These are phyloP conservation scores for Zosterops pallidus DNA, from an alignment of 2,113 vertebrate genomes.

Conservation along the genomic window DNA sequence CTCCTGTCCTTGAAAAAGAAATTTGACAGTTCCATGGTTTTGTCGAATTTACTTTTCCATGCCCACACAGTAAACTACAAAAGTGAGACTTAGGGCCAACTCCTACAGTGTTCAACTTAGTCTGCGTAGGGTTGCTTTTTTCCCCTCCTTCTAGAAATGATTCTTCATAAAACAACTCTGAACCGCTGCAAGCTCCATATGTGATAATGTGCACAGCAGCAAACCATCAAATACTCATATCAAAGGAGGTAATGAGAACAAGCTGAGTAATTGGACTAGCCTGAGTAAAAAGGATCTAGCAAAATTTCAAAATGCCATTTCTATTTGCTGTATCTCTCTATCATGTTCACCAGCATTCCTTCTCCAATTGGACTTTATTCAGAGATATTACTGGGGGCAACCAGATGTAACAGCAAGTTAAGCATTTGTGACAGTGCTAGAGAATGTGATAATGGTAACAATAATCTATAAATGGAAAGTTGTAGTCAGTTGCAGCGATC, in stretches of 20 bases:
- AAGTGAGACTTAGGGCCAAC: not conserved
- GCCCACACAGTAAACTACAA: not conserved
- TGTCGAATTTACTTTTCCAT: not conserved
- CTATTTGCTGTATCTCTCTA: not conserved
- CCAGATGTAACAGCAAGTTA: not conserved
- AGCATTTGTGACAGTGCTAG: conserved; percentile 22
- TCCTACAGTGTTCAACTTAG: not conserved
- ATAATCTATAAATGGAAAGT: not conserved
- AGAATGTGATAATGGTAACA: conserved; percentile 6
- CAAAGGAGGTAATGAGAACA: conserved; percentile 31
- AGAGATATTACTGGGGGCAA: not conserved
- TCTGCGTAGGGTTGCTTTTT: not conserved
- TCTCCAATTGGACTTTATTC: conserved; percentile 14
- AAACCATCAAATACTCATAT: not conserved
- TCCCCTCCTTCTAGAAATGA: not conserved
- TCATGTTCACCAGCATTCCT: not conserved
- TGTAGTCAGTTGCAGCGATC: not conserved
- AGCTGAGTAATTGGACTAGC: not conserved
- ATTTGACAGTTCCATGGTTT: not conserved
- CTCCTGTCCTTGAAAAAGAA: not conserved
- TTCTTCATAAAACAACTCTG: not conserved
- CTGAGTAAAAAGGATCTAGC: not conserved
- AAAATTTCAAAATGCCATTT: conserved; percentile 30
- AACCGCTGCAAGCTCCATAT: not conserved
- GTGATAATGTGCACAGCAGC: not conserved